Evolutionary conservation across 2,797 vertebrate species (phyloP), one percentile per base, ranked within the genome.

Genomic region (Coranthus polyacanthus): DNA sequence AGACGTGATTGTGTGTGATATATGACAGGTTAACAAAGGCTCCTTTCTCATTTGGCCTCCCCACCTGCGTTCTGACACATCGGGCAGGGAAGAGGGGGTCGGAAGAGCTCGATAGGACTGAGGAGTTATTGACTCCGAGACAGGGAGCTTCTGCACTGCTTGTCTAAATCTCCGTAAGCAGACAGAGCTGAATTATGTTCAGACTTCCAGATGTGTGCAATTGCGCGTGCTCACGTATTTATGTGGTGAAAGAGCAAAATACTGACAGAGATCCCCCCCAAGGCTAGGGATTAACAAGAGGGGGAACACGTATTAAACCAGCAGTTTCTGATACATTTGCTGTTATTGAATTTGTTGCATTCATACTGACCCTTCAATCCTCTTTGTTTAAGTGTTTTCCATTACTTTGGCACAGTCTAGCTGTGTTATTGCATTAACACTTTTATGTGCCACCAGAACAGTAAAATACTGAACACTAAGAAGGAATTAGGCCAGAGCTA

Each of bases 381-480:
- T 87, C 78, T 86, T 84, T 88, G 80, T 87, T 80, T 81, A 75
- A 88, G 68, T 84, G 80, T 87, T 89, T 89, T 87, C 77, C 71
- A 83, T 91, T 87, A 74, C 52, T 47, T 59, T 43, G 57, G 41
- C 61, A 74, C 55, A 64, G 66, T 82, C 59, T 24, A 36, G 52
- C 51, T 75, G 66, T 61, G 70, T 85, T 79, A 86, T 81, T 86
- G 70, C 72, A 77, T 81, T 79, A 73, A 79, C 77, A 81, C 78
- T 84, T 90, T 81, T 81, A 75, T 82, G 63, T 78, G 82, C 67
- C 73, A 79, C 67, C 78, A 75, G 80, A 81, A 83, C 63, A 71
- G 72, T 83, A 63, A 79, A 87, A 85, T 75, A 62, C 57, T 62
- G 21, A 75, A 65, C 9, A 34, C 75, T 84, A 62, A 78, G 24